These are phyloP conservation scores for Cavia porcellus DNA, from an alignment of 2,113 vertebrate genomes.

Conservation along the genomic window DNA sequence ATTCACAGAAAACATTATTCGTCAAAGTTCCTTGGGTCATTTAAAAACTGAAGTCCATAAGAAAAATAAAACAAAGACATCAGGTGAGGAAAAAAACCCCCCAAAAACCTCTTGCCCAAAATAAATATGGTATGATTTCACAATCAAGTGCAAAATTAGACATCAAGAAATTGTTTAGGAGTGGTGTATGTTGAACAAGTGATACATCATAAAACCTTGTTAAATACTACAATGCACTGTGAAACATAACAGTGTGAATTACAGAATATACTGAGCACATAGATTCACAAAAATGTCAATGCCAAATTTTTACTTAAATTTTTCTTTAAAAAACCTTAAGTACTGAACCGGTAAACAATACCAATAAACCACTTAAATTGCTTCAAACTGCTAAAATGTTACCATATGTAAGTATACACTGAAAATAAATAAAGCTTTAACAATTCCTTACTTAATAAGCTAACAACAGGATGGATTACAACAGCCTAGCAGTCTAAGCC, in stretches of 20 bases:
- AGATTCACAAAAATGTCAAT: constrained; percentile 24
- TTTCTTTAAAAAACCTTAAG: neutral
- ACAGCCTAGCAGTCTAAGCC: neutral
- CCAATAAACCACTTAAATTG: constrained; percentile 9
- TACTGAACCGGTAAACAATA: constrained; percentile 33
- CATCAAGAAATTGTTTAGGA: neutral
- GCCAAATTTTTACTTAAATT: neutral
- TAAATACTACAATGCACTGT: neutral
- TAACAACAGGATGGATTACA: neutral
- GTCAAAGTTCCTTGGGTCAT: constrained; percentile 19
- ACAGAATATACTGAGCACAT: constrained; percentile 1
- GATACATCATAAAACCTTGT: neutral
- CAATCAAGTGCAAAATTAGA: constrained; percentile 48
- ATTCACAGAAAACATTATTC: constrained; percentile 48
- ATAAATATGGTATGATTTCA: neutral
- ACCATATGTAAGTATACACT: neutral
- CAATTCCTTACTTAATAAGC: neutral
- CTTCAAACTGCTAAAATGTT: constrained; percentile 38
- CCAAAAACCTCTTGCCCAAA: neutral
- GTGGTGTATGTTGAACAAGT: neutral
- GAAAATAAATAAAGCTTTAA: neutral
- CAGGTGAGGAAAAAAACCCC: neutral
- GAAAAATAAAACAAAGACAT: constrained; percentile 36
- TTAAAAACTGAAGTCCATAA: constrained; percentile 18
- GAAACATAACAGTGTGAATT: constrained; percentile 8